Conservation (phyloP, 1,140 invertebrate genomes). For the Drosophila melanogaster region DNA sequence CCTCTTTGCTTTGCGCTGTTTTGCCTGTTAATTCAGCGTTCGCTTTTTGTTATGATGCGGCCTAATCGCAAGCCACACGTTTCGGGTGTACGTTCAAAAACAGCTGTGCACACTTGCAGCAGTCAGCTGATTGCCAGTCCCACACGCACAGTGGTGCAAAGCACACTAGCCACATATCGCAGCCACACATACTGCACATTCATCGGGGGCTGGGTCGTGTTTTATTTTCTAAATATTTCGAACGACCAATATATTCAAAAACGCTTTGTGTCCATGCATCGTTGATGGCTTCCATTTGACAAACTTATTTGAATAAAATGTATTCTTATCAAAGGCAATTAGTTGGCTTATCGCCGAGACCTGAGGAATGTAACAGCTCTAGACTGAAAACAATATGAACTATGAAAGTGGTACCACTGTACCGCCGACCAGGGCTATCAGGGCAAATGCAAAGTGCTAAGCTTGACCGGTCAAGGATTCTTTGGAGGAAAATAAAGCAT, state of each 20-base stretch:
- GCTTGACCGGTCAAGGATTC: conserved; percentile 33
- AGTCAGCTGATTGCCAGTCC: conserved; percentile 54
- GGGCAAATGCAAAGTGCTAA: conserved; percentile 4
- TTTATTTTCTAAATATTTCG: too few relatives aligned
- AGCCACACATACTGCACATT: too few relatives aligned
- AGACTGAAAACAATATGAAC: background rate
- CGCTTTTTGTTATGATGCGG: conserved; percentile 28
- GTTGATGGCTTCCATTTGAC: background rate
- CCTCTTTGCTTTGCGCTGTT: conserved; percentile 40
- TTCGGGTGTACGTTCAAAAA: conserved; percentile 29
- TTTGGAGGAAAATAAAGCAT: conserved; percentile 6
- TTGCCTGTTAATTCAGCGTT: conserved; percentile 24
- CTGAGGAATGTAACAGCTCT: background rate
- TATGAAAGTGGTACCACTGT: background rate
- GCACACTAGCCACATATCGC: background rate
- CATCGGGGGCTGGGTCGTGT: too few relatives aligned
- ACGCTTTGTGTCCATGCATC: background rate
- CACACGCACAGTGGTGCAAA: conserved; percentile 43
- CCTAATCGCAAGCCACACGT: conserved; percentile 44
- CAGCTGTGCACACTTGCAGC: conserved; percentile 51
- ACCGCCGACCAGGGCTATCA: background rate
- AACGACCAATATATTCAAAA: background rate
- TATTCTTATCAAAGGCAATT: conserved; percentile 17
- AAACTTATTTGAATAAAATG: conserved; percentile 19
- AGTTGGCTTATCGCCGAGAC: background rate